phyloP scores from a whole-genome alignment of 2,888 invertebrate species.

The Mongoloraphidia duomilia region DNA sequence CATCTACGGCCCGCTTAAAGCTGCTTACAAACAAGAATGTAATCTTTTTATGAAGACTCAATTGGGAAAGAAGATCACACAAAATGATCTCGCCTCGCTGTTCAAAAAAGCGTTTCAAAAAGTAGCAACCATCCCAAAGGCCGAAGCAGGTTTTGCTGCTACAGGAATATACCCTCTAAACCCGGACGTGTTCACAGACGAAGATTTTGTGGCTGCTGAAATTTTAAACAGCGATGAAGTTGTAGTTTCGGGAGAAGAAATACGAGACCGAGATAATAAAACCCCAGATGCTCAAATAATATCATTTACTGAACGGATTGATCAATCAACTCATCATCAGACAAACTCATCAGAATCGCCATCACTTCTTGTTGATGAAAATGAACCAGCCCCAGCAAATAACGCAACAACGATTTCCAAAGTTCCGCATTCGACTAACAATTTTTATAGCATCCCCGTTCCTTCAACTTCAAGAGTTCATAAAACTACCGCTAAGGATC shows the following conservation, averaged over 20 bases:
- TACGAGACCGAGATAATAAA: too few relatives aligned
- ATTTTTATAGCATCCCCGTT: too few relatives aligned
- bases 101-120: conserved; percentile 14
- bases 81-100: conserved; percentile 19
- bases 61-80: conserved; percentile 18
- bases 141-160: conserved; percentile 20
- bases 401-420: too few relatives aligned
- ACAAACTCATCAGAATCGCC: too few relatives aligned
- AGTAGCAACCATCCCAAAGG: conserved; percentile 20
- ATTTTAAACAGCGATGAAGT: conserved; percentile 3
- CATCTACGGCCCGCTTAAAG: conserved; percentile 18
- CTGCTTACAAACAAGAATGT: conserved; percentile 19
- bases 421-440: too few relatives aligned
- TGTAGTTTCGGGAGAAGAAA: background rate
- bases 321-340: too few relatives aligned
- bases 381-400: too few relatives aligned
- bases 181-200: conserved; percentile 17
- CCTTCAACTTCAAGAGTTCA: too few relatives aligned
- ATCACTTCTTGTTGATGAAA: too few relatives aligned
- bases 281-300: too few relatives aligned
- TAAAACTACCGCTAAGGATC: too few relatives aligned
- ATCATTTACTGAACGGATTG: too few relatives aligned
- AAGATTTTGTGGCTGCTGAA: conserved; percentile 16
- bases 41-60: conserved; percentile 19
- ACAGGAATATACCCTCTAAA: conserved; percentile 21